These are phyloP conservation scores for Microvelia longipes DNA, from an alignment of 1,140 invertebrate genomes.

Conservation along the genomic window DNA sequence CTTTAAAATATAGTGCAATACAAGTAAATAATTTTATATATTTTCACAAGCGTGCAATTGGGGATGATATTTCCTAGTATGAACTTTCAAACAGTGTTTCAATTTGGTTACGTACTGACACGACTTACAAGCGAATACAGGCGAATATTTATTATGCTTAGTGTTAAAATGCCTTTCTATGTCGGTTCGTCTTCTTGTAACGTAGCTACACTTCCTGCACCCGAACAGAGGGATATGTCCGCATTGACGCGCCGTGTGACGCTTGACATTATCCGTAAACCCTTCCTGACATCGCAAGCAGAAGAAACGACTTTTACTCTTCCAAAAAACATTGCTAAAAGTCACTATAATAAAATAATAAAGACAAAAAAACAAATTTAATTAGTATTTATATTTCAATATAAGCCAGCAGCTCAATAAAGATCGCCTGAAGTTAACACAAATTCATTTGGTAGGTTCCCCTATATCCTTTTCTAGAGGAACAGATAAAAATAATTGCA, in stretches of 20 bases:
- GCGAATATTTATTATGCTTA: slow-evolving; percentile 24
- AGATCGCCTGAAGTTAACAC: no score
- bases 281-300: background rate
- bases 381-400: no score
- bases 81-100: slow-evolving; percentile 18
- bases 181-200: slow-evolving; percentile 11
- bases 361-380: no score
- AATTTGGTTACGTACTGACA: slow-evolving; percentile 25
- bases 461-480: no score
- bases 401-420: no score
- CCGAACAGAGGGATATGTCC: slow-evolving; percentile 7
- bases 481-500: no score
- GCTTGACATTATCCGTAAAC: background rate
- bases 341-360: no score
- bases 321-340: no score
- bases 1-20: no score
- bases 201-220: slow-evolving; percentile 25
- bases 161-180: slow-evolving; percentile 7
- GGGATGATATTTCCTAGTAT: slow-evolving; percentile 7
- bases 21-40: no score
- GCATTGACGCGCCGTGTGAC: slow-evolving; percentile 8
- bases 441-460: no score
- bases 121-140: slow-evolving; percentile 31
- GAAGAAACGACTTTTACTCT: background rate
- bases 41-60: no score